Evolutionary conservation across 2,888 invertebrate species (phyloP).

Genomic region (Alsophila aescularia): DNA sequence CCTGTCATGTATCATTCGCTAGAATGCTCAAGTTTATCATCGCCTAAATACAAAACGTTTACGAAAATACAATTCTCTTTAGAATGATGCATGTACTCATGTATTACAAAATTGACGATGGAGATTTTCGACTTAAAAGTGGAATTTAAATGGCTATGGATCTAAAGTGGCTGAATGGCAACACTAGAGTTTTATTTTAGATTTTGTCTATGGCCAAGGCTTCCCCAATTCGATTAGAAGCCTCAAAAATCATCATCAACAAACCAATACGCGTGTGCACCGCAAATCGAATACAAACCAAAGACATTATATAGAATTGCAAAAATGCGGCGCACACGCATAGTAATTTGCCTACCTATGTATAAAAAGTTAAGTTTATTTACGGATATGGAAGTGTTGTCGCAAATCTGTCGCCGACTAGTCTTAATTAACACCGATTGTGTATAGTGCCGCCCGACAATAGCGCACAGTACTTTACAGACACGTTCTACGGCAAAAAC

Average conservation of each 20-base stretch:
- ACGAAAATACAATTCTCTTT: conserved; percentile 34
- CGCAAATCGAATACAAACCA: conserved; percentile 4
- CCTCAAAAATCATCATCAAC: conserved; percentile 3
- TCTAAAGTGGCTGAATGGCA: too few relatives aligned
- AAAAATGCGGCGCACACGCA: conserved; percentile 6
- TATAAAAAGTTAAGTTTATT: conserved; percentile 20
- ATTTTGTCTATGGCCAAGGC: background rate
- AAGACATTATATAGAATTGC: background rate
- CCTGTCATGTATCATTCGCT: too few relatives aligned
- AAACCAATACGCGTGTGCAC: conserved; percentile 1
- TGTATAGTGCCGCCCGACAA: background rate
- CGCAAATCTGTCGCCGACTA: conserved; percentile 33
- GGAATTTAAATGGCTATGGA: too few relatives aligned
- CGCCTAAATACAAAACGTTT: conserved; percentile 40
- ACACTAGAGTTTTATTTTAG: too few relatives aligned
- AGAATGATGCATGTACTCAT: conserved; percentile 16
- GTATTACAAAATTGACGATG: conserved; percentile 13
- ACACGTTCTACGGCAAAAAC: too few relatives aligned
- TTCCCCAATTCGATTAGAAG: background rate
- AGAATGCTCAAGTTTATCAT: too few relatives aligned
- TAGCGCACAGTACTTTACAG: conserved; percentile 1
- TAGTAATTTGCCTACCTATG: conserved; percentile 9
- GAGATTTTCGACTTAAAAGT: too few relatives aligned
- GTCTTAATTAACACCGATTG: conserved; percentile 24
- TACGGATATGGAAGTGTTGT: conserved; percentile 25